Evolutionary conservation across 2,888 invertebrate species (phyloP).

Genomic region (Pinctada fucata): DNA sequence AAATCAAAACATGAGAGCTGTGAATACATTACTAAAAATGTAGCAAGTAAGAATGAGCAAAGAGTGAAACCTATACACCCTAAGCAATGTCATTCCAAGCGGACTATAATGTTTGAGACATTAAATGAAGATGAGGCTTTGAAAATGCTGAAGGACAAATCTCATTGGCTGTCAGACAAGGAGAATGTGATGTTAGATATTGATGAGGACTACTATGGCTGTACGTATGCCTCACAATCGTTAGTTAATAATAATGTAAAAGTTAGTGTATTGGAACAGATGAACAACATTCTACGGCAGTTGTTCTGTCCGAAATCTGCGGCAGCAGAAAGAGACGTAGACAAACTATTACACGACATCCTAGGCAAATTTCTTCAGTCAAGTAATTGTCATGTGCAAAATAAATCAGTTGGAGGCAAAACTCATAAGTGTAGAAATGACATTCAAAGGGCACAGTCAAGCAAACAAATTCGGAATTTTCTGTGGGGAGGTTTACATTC

Average conservation of each 20-base stretch:
- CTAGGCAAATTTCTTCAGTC: conserved; percentile 31
- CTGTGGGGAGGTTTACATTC: conserved; percentile 8
- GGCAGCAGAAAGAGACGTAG: conserved; percentile 51
- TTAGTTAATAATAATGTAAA: conserved; percentile 49
- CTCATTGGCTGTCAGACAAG: conserved; percentile 40
- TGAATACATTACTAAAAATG: conserved; percentile 5
- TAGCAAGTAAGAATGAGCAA: neutral
- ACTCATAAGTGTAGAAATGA: neutral
- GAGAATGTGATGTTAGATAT: conserved; percentile 64
- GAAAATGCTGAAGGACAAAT: conserved; percentile 33
- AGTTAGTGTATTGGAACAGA: conserved; percentile 34
- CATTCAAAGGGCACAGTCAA: neutral
- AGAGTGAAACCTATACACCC: neutral
- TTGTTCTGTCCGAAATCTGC: conserved; percentile 58
- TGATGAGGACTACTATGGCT: conserved; percentile 67
- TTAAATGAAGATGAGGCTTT: conserved; percentile 55
- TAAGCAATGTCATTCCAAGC: conserved; percentile 48
- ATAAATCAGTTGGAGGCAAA: neutral
- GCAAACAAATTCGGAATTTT: neutral
- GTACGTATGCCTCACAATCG: conserved; percentile 58
- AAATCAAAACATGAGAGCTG: conserved; percentile 30
- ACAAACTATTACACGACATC: conserved; percentile 43
- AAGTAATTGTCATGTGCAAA: neutral
- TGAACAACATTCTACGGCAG: conserved; percentile 51
- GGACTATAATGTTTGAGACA: conserved; percentile 50